A percentile compares a stretch with the other conserved stretches of the same genome.
These are phyloP conservation scores for Phytoseiulus persimilis DNA, from an alignment of 2,888 invertebrate genomes.

Conservation along the genomic window DNA sequence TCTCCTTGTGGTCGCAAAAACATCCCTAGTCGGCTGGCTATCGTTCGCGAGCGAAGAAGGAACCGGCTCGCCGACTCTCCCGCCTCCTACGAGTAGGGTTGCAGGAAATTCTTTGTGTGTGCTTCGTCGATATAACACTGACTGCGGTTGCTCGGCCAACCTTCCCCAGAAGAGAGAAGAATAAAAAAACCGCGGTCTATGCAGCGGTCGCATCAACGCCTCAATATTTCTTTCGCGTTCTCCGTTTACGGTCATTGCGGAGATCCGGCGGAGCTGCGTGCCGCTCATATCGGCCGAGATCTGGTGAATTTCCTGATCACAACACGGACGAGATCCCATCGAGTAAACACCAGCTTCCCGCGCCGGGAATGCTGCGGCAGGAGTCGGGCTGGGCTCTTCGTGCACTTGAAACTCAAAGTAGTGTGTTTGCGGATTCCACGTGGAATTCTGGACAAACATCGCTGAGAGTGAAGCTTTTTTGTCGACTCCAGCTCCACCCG, in stretches of 20 bases:
- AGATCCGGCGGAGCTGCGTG: neutral
- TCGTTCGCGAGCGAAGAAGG: neutral
- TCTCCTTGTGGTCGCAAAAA: neutral
- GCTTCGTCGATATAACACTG: neutral
- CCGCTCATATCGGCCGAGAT: neutral
- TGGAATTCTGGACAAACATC: too few relatives aligned
- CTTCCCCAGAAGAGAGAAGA: neutral
- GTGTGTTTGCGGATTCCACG: too few relatives aligned
- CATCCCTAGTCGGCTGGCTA: neutral
- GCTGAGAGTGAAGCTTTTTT: too few relatives aligned
- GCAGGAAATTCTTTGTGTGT: neutral
- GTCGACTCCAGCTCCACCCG: too few relatives aligned
- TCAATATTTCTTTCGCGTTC: neutral
- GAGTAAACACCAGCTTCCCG: neutral
- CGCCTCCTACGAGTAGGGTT: neutral
- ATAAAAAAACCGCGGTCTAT: neutral
- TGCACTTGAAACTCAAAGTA: too few relatives aligned
- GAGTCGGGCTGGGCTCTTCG: too few relatives aligned
- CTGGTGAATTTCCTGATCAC: neutral
- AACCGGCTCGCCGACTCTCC: neutral
- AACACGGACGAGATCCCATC: neutral
- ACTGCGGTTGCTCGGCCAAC: neutral
- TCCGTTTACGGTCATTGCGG: neutral
- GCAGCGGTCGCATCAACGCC: neutral
- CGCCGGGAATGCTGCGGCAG: neutral